Percentiles rank a stretch among this genome's conserved stretches.
Evolutionary conservation across 2,113 vertebrate species (phyloP).

Genomic region (Phyllostomus discolor): DNA sequence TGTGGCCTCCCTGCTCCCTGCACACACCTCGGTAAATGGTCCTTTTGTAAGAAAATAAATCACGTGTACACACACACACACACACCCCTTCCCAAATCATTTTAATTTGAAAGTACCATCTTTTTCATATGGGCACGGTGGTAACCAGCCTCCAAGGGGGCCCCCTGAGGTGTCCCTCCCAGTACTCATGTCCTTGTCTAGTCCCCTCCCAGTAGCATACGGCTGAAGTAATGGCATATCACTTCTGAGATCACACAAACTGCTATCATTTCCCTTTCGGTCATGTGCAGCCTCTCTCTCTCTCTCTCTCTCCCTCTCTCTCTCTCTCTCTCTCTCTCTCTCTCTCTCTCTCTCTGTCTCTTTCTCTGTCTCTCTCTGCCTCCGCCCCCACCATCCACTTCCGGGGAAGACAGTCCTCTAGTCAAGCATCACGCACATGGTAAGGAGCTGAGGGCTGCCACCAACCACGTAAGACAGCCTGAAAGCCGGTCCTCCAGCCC

Average conservation of each 20-base stretch:
- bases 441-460: background rate
- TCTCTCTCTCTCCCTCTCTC: no score
- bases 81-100: background rate
- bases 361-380: no score
- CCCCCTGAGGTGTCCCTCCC: background rate
- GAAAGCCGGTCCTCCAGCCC: background rate
- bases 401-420: background rate
- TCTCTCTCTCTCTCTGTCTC: no score
- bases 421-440: background rate
- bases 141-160: background rate
- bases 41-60: slow-evolving; percentile 10
- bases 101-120: background rate
- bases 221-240: background rate
- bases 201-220: background rate
- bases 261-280: background rate
- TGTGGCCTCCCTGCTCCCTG: background rate
- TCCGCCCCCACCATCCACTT: background rate
- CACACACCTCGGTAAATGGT: background rate
- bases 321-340: no score
- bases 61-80: background rate
- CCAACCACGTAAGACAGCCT: background rate
- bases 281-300: background rate
- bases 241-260: background rate
- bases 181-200: background rate
- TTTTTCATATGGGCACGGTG: background rate